Conservation (phyloP, 2,888 invertebrate genomes). For the Calameuta pallipes region DNA sequence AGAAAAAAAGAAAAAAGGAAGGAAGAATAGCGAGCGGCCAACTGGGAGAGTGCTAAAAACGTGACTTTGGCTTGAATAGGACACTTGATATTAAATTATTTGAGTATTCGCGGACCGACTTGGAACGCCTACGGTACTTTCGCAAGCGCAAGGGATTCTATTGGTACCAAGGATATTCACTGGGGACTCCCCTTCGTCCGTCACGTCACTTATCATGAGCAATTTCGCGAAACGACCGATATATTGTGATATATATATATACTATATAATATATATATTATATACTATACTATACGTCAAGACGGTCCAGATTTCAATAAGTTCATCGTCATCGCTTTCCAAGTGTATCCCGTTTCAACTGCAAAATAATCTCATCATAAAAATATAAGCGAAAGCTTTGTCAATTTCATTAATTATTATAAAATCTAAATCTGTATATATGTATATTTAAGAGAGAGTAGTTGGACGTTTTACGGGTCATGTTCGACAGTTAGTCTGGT, state of each 20-base stretch:
- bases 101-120: not conserved
- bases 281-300: too few species aligned
- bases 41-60: not conserved
- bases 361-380: not conserved
- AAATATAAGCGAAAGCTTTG: not conserved
- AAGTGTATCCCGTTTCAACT: not conserved
- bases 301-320: too few species aligned
- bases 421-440: not conserved
- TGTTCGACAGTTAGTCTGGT: not conserved
- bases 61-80: not conserved
- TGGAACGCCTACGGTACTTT: not conserved
- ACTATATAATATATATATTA: not conserved
- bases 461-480: not conserved
- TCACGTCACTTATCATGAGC: not conserved
- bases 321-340: too few species aligned
- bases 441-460: not conserved
- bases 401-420: not conserved
- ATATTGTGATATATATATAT: not conserved
- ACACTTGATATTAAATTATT: not conserved
- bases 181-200: not conserved
- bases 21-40: not conserved
- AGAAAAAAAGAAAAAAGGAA: not conserved
- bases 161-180: not conserved
- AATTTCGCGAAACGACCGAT: not conserved
- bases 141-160: not conserved